These are phyloP conservation scores for Rattus norvegicus DNA, from an alignment of 2,113 vertebrate genomes.

Conservation along the genomic window GRCr8 NC_086024.1:114079001-114079500, in stretches of 20 bases:
- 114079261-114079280: not conserved
- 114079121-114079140: not conserved
- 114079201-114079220: not conserved
- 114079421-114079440: not conserved
- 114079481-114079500: not conserved
- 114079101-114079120: conserved; percentile 40
- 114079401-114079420: conserved; percentile 23
- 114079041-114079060: conserved; percentile 40
- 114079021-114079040: conserved; percentile 47
- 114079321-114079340: not conserved
- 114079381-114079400: not conserved
- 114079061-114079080: conserved; percentile 21
- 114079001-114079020: conserved; percentile 45
- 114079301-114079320: not conserved
- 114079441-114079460: not conserved
- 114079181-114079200: conserved; percentile 28
- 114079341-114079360: not conserved
- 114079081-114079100: conserved; percentile 8
- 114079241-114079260: not conserved
- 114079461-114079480: not conserved
- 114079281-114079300: conserved; percentile 20
- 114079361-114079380: not conserved
- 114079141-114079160: conserved; percentile 48
- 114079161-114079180: conserved; percentile 34
- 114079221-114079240: not conserved